phyloP scores from a whole-genome alignment of 2,888 invertebrate species.

The Teinopalpus imperialis region DNA sequence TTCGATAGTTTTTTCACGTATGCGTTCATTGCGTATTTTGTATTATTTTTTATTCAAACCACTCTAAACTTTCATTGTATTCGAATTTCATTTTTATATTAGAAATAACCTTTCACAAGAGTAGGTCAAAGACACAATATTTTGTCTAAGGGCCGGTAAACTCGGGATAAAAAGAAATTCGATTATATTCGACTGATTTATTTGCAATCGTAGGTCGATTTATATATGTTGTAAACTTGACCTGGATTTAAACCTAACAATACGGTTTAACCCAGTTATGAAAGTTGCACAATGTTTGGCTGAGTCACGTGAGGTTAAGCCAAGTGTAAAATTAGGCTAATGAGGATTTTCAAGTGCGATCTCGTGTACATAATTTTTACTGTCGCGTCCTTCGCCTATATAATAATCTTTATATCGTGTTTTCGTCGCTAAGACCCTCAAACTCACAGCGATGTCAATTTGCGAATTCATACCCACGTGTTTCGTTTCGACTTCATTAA shows the following conservation, averaged over 20 bases:
- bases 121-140: slow-evolving; percentile 25
- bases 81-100: slow-evolving; percentile 1
- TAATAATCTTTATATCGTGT: slow-evolving; percentile 14
- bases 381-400: slow-evolving; percentile 35
- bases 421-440: slow-evolving; percentile 9
- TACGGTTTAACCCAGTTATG: slow-evolving; percentile 60
- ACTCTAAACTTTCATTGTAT: not conserved
- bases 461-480: slow-evolving; percentile 12
- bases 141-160: slow-evolving; percentile 23
- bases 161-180: slow-evolving; percentile 20
- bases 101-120: slow-evolving; percentile 15
- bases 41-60: slow-evolving; percentile 1
- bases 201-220: slow-evolving; percentile 27
- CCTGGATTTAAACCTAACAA: slow-evolving; percentile 58
- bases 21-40: slow-evolving; percentile 11
- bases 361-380: slow-evolving; percentile 31
- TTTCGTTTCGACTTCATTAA: slow-evolving; percentile 10
- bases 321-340: slow-evolving; percentile 47
- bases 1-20: slow-evolving; percentile 3
- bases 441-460: slow-evolving; percentile 9
- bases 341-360: slow-evolving; percentile 40
- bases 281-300: slow-evolving; percentile 59
- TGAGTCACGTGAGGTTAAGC: slow-evolving; percentile 45
- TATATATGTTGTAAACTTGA: slow-evolving; percentile 55
- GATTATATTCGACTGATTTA: slow-evolving; percentile 18